Evolutionary conservation across 37 sponge, comb jelly and placozoan genomes (phyloP).

Genomic region (Oopsacas minuta): DNA sequence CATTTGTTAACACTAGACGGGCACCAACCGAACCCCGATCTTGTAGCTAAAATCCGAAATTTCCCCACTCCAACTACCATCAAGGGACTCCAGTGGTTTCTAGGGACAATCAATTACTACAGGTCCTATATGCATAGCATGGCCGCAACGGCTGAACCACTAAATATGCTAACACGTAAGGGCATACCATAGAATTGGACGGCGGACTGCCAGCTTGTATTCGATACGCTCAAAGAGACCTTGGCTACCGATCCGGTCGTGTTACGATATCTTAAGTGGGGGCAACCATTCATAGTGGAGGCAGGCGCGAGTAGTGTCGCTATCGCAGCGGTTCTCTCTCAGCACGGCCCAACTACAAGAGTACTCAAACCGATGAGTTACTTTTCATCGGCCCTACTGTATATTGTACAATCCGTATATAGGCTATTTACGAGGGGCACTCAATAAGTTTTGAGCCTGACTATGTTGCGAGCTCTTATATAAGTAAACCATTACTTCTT

Average conservation of each 20-base stretch:
- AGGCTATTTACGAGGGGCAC: too few species aligned
- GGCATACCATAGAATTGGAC: slow-evolving; percentile 19
- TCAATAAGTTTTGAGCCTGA: too few species aligned
- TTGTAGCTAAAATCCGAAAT: background rate
- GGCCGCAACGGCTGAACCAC: slow-evolving; percentile 20
- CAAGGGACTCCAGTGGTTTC: slow-evolving; percentile 21
- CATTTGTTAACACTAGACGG: background rate
- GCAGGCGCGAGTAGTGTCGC: background rate
- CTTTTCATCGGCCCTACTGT: background rate
- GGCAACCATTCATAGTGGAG: background rate
- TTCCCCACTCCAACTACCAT: slow-evolving; percentile 20
- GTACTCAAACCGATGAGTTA: background rate
- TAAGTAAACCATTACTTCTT: too few species aligned
- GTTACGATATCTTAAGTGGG: background rate
- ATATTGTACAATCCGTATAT: too few species aligned
- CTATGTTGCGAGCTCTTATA: too few species aligned
- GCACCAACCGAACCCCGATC: background rate
- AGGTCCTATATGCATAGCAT: slow-evolving; percentile 18
- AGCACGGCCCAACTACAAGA: background rate
- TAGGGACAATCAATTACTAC: slow-evolving; percentile 25
- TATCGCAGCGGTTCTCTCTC: background rate
- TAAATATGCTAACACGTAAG: slow-evolving; percentile 21
- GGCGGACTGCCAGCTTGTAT: slow-evolving; percentile 21
- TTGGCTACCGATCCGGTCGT: slow-evolving; percentile 1
- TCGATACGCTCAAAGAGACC: slow-evolving; percentile 18